Percentiles rank a stretch among this genome's conserved stretches.
Conservation (phyloP, 2,888 invertebrate genomes). For the Macaria notata region DNA sequence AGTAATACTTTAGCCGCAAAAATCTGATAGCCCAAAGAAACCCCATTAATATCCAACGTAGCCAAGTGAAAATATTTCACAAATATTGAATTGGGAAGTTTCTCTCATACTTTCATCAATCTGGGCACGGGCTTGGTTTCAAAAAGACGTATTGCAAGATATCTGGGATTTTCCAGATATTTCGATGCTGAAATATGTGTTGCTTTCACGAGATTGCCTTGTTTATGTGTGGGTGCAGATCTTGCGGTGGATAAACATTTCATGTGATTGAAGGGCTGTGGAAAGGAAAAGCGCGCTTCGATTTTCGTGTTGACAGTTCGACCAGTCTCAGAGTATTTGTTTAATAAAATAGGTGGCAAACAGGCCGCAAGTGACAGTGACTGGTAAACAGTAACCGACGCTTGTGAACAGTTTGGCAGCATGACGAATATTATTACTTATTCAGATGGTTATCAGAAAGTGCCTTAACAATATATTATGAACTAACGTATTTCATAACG, state of each 20-base stretch:
- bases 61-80: slow-evolving; percentile 49
- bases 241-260: slow-evolving; percentile 9
- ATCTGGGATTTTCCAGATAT: slow-evolving; percentile 35
- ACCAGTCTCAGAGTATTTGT: neutral
- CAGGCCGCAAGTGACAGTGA: too few species aligned
- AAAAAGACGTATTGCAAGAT: slow-evolving; percentile 48
- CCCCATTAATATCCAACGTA: slow-evolving; percentile 50
- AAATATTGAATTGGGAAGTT: slow-evolving; percentile 50
- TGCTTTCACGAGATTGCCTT: slow-evolving; percentile 39
- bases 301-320: neutral
- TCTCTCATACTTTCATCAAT: slow-evolving; percentile 38
- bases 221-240: slow-evolving; percentile 19
- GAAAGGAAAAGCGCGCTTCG: neutral
- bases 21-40: slow-evolving; percentile 38
- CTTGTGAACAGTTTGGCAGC: too few species aligned
- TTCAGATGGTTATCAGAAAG: too few species aligned
- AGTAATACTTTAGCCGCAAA: slow-evolving; percentile 28
- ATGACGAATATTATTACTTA: too few species aligned
- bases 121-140: slow-evolving; percentile 24
- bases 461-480: too few species aligned
- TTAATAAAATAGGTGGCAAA: neutral
- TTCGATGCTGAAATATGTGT: slow-evolving; percentile 44
- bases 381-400: too few species aligned
- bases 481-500: too few species aligned
- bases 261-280: slow-evolving; percentile 2